These are phyloP conservation scores for Gobio gobio DNA, from an alignment of 2,113 vertebrate species.

Conservation along the genomic window DNA sequence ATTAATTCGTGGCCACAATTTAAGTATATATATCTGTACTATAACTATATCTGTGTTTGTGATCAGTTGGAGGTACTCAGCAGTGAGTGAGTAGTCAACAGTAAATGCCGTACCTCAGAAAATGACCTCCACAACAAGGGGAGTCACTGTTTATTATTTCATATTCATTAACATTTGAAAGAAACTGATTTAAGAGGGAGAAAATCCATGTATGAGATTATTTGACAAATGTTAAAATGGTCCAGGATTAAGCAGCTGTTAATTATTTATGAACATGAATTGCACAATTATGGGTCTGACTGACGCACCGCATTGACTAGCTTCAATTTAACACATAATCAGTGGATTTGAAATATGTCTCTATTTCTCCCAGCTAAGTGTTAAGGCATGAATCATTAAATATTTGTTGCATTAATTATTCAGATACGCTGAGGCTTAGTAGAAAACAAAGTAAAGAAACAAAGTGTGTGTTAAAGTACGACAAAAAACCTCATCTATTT, in stretches of 20 bases:
- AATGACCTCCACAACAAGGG: constrained; percentile 6
- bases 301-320: constrained; percentile 35
- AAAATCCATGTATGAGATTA: background rate
- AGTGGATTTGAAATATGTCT: constrained; percentile 42
- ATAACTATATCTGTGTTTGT: too few relatives aligned
- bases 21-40: too few relatives aligned
- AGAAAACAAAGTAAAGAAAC: constrained; percentile 13
- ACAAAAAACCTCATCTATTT: background rate
- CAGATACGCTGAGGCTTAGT: constrained; percentile 27
- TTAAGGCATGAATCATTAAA: constrained; percentile 52
- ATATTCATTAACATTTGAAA: constrained; percentile 32
- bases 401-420: constrained; percentile 59
- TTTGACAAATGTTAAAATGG: constrained; percentile 39
- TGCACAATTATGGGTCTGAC: constrained; percentile 51
- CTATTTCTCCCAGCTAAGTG: constrained; percentile 34
- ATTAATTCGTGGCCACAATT: too few relatives aligned
- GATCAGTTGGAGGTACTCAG: background rate
- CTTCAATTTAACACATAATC: constrained; percentile 47
- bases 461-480: background rate
- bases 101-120: background rate
- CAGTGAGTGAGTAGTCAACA: constrained; percentile 1
- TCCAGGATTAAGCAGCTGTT: constrained; percentile 43
- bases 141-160: constrained; percentile 25
- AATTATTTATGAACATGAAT: constrained; percentile 57
- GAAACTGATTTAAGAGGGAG: constrained; percentile 35